Conservation (phyloP, 1,140 invertebrate genomes). For the Drosophila santomea region DNA sequence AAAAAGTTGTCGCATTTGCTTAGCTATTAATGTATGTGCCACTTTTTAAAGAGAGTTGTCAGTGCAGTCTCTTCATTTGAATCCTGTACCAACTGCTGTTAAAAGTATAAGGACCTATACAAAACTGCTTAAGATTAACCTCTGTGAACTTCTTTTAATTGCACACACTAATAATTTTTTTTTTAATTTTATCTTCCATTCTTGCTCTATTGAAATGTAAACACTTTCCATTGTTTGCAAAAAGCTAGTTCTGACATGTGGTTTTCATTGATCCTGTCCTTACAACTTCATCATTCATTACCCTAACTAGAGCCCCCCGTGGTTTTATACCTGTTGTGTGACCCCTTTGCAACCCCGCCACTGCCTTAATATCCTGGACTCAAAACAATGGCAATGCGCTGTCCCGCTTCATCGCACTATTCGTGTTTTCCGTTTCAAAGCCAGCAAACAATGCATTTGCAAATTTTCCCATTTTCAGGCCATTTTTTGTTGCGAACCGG, state of each 20-base stretch:
- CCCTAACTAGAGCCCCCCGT: neutral
- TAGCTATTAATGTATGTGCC: neutral
- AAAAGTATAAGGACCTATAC: too few species aligned
- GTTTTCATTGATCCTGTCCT: neutral
- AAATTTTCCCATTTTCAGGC: slow-evolving; percentile 55
- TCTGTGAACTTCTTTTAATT: too few species aligned
- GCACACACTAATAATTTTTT: too few species aligned
- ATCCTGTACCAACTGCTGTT: too few species aligned
- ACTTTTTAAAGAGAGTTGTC: neutral
- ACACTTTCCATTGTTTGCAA: neutral
- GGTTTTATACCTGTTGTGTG: neutral
- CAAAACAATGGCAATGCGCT: slow-evolving; percentile 52
- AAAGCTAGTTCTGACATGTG: neutral
- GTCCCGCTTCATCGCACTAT: slow-evolving; percentile 26
- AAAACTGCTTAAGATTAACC: too few species aligned
- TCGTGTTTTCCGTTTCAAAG: slow-evolving; percentile 69
- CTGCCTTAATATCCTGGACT: slow-evolving; percentile 12
- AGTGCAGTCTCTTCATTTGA: neutral
- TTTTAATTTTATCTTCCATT: too few species aligned
- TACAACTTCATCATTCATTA: neutral
- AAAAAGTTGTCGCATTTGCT: neutral
- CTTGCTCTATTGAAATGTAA: too few species aligned
- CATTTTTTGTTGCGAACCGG: slow-evolving; percentile 38
- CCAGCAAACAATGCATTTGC: slow-evolving; percentile 78
- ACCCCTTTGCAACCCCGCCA: neutral